These are phyloP conservation scores for Campoplex nolae DNA, from an alignment of 2,888 invertebrate species.

Conservation along the genomic window DNA sequence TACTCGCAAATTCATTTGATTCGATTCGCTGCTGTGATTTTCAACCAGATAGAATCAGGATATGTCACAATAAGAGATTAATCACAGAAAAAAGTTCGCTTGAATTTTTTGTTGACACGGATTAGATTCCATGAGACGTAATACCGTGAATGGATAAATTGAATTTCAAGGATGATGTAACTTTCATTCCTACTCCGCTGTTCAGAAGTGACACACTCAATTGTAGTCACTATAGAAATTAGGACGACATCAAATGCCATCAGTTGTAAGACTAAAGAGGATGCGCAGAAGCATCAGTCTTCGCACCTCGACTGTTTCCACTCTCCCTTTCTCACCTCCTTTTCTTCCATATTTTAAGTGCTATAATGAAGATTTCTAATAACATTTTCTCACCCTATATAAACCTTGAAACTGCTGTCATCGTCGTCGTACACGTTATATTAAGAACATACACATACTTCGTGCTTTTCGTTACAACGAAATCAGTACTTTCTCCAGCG, in stretches of 20 bases:
- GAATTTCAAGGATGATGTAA: not conserved
- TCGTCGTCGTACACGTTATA: slow-evolving; percentile 7
- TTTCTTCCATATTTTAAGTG: slow-evolving; percentile 58
- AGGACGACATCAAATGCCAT: slow-evolving; percentile 65
- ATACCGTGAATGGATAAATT: not conserved
- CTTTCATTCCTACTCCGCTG: slow-evolving; percentile 17
- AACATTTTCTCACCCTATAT: slow-evolving; percentile 63
- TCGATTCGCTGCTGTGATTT: no score
- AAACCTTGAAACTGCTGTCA: slow-evolving; percentile 32
- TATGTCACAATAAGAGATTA: not conserved
- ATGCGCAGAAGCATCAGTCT: slow-evolving; percentile 33
- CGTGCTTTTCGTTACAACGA: slow-evolving; percentile 58
- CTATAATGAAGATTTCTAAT: slow-evolving; percentile 71
- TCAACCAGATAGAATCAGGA: not conserved
- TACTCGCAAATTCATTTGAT: not conserved
- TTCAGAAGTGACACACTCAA: slow-evolving; percentile 62
- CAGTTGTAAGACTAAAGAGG: slow-evolving; percentile 54
- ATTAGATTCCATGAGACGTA: not conserved
- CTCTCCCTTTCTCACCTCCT: slow-evolving; percentile 31
- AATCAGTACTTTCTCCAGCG: slow-evolving; percentile 46
- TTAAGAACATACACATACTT: not conserved
- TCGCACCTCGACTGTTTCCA: slow-evolving; percentile 29
- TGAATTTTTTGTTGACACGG: not conserved
- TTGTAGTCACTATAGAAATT: slow-evolving; percentile 67
- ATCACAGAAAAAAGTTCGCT: not conserved